Conservation (phyloP, 2,888 invertebrate species). For the Chrysomela aeneicollis region DNA sequence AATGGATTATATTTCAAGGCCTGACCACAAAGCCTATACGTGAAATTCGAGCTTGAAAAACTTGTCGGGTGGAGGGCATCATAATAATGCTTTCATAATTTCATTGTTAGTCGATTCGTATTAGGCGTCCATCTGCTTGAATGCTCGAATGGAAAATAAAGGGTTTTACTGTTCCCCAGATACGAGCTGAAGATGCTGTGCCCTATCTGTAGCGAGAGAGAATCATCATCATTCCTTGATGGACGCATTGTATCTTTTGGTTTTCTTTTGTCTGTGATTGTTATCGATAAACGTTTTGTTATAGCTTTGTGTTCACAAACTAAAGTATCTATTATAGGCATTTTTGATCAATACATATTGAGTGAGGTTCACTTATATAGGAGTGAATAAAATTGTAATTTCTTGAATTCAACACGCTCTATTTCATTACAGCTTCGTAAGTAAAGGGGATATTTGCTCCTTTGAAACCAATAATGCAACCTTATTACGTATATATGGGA, state of each 20-base stretch:
- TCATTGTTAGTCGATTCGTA: conserved; percentile 15
- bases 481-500: too few species aligned
- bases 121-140: conserved; percentile 29
- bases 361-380: neutral
- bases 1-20: conserved; percentile 27
- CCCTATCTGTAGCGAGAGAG: conserved; percentile 29
- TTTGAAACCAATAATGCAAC: too few species aligned
- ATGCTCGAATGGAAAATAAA: conserved; percentile 36
- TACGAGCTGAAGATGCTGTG: conserved; percentile 36
- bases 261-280: neutral
- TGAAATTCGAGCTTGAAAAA: conserved; percentile 41
- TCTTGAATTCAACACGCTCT: too few species aligned
- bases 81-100: conserved; percentile 20
- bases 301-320: neutral
- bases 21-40: conserved; percentile 28
- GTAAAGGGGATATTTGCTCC: too few species aligned
- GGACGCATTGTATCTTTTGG: conserved; percentile 3
- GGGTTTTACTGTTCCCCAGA: conserved; percentile 48
- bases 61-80: conserved; percentile 38
- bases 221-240: conserved; percentile 11
- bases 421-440: too few species aligned
- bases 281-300: neutral
- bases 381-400: too few species aligned
- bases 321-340: neutral
- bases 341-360: neutral